Conservation (phyloP, 2,797 vertebrate species). For the Siniperca obscura region DNA sequence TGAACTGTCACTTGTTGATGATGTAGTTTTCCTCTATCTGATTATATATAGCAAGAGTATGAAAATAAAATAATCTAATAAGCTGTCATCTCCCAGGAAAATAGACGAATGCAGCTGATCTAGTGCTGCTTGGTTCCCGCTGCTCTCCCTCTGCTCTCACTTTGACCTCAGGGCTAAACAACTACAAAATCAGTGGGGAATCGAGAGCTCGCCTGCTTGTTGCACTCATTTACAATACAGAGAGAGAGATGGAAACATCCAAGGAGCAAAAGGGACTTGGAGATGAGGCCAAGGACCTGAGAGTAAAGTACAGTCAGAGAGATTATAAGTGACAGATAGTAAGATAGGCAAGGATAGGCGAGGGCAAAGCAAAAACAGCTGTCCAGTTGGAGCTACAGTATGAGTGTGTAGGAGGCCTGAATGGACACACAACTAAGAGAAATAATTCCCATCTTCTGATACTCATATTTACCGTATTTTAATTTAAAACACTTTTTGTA, state of each 20-base stretch:
- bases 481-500: not conserved
- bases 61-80: slow-evolving; percentile 28
- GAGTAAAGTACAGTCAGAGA: slow-evolving; percentile 18
- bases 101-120: slow-evolving; percentile 23
- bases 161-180: slow-evolving; percentile 66
- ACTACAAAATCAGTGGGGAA: slow-evolving; percentile 61
- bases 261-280: slow-evolving; percentile 30
- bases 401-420: slow-evolving; percentile 24
- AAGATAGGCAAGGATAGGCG: no score
- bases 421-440: not conserved
- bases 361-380: not conserved
- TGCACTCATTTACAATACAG: slow-evolving; percentile 59
- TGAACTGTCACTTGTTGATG: not conserved
- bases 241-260: slow-evolving; percentile 15
- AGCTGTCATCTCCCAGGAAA: slow-evolving; percentile 23
- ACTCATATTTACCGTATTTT: not conserved
- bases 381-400: slow-evolving; percentile 2
- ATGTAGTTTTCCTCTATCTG: not conserved
- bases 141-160: slow-evolving; percentile 23
- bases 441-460: not conserved
- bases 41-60: slow-evolving; percentile 6
- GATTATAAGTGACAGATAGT: slow-evolving; percentile 1
- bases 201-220: slow-evolving; percentile 43
- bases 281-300: slow-evolving; percentile 33
- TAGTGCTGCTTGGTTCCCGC: slow-evolving; percentile 28